phyloP scores from a whole-genome alignment of 2,888 invertebrate genomes.

The Bruchidius siliquastri region DNA sequence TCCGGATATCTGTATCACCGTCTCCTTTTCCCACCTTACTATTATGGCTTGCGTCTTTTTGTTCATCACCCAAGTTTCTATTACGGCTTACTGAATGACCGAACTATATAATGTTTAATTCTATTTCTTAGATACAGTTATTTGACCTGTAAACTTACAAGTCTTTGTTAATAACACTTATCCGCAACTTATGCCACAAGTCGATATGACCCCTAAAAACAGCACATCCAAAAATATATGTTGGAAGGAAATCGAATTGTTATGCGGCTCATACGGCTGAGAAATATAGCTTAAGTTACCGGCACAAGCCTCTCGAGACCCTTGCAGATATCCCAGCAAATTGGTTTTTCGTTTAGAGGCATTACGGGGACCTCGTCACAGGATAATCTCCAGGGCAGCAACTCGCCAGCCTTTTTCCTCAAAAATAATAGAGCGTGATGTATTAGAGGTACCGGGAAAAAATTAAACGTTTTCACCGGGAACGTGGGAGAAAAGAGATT shows the following conservation, averaged over 20 bases:
- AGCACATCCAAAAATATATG: not conserved
- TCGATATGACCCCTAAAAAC: too few relatives aligned
- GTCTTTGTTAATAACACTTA: too few relatives aligned
- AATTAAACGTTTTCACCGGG: not conserved
- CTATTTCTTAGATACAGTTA: too few relatives aligned
- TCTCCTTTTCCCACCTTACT: too few relatives aligned
- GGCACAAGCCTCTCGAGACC: constrained; percentile 13
- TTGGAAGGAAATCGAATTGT: not conserved
- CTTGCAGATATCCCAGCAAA: constrained; percentile 20
- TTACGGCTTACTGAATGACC: too few relatives aligned
- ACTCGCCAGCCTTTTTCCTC: constrained; percentile 2
- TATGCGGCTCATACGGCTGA: not conserved
- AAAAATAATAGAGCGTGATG: not conserved
- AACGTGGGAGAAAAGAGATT: not conserved
- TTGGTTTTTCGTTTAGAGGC: constrained; percentile 30
- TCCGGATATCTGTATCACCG: too few relatives aligned
- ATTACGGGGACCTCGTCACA: constrained; percentile 32
- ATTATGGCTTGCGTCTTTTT: too few relatives aligned
- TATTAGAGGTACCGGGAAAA: not conserved
- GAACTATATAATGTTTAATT: too few relatives aligned
- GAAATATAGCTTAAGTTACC: constrained; percentile 12
- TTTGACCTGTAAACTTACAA: too few relatives aligned
- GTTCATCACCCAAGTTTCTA: too few relatives aligned
- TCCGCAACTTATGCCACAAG: too few relatives aligned
- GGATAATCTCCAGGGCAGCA: constrained; percentile 26